These are phyloP conservation scores for Paraescarpia echinospica DNA, from an alignment of 1,140 invertebrate species.

Conservation along the genomic window DNA sequence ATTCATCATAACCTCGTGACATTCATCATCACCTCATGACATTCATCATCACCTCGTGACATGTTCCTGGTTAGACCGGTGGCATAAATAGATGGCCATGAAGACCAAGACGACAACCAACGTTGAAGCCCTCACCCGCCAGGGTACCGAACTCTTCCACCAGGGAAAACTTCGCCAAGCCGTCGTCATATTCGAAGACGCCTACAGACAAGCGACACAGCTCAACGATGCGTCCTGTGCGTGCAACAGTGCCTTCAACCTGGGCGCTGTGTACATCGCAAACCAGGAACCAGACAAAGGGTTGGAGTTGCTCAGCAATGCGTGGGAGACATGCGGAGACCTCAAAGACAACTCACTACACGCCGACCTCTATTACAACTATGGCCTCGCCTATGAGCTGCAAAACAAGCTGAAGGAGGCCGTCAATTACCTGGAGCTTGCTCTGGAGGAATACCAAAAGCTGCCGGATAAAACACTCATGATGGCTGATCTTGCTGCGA, in stretches of 20 bases:
- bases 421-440: constrained; percentile 33
- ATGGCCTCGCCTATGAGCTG: constrained; percentile 41
- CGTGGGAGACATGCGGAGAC: constrained; percentile 30
- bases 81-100: not conserved
- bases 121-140: not conserved
- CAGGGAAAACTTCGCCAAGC: not conserved
- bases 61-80: not conserved
- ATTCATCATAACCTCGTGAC: not conserved
- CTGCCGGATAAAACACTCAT: constrained; percentile 31
- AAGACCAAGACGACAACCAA: not conserved
- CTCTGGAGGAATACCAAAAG: constrained; percentile 36
- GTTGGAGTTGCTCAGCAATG: constrained; percentile 34
- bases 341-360: constrained; percentile 33
- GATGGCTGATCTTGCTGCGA: constrained; percentile 15
- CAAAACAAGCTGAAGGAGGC: constrained; percentile 31
- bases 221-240: constrained; percentile 23
- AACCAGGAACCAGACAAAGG: constrained; percentile 31
- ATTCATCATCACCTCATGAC: not conserved
- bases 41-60: not conserved
- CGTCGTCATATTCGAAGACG: not conserved
- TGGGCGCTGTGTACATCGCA: constrained; percentile 42
- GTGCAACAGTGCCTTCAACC: constrained; percentile 42
- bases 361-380: constrained; percentile 43
- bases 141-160: not conserved
- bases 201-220: constrained; percentile 23